Base-by-base conservation (phyloP, 2,888 invertebrate species). In the Gastrophysa polygoni region DNA sequence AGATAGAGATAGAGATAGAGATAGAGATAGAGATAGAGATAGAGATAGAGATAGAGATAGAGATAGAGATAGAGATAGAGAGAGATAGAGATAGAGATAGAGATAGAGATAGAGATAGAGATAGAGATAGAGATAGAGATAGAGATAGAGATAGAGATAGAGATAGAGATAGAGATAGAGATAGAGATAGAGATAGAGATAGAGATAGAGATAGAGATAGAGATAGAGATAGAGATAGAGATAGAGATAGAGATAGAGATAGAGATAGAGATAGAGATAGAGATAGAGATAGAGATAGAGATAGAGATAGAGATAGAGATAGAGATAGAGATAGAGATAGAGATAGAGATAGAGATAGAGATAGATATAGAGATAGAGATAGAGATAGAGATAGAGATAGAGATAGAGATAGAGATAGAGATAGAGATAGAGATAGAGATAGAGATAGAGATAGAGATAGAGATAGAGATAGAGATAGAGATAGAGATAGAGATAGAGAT, bases 151-250 rank as follows among this genome's bases (percentile, higher is more conserved):
- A 56, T 24, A 56, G 46, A 56, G 46, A 56, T 11, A 56, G 20
- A 56, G 57, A 56, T 24, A 56, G 46, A 56, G 46, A 56, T 20
- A 56, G 20, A 56, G 57, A 56, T 46, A 56, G 46, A 56, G 46
- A 56, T 20, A 56, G 20, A 56, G 57, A 56, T 46, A 46, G 24
- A 44, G 57, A 56, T 28, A 56, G 16, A 56, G 17, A 56, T n/a
- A 56, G 14, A 56, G 57, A 56, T 28, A 56, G 46, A 56, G 24
- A 56, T 11, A 56, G 57, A 56, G 38, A 56, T 8, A 56, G 20
- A 56, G 46, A 56, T 20, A 56, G 57, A 56, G 38, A 56, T 10
- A 56, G 46, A 56, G 46, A 56, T 20, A 56, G 57, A 56, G 38
- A 56, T 10, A 56, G 46, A 56, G 46, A 56, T 11, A 56, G 57